A percentile compares a stretch with the other conserved stretches of the same genome.
These are phyloP conservation scores for Lucilia cuprina DNA, from an alignment of 1,140 invertebrate genomes.

Conservation along the genomic window DNA sequence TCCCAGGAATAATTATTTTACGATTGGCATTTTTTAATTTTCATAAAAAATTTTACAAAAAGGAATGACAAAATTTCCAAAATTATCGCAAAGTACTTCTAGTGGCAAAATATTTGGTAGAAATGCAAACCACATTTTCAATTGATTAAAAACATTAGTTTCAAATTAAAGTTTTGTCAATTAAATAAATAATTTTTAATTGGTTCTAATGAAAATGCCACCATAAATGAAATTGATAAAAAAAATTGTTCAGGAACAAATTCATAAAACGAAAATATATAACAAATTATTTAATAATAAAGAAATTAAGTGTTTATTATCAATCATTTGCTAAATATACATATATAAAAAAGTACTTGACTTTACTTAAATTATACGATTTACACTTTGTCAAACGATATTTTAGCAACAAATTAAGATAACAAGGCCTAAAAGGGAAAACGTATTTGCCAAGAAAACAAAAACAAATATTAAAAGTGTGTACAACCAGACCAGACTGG, in stretches of 20 bases:
- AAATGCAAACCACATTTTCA: no score
- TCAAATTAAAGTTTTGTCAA: neutral
- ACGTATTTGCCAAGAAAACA: neutral
- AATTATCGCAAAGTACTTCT: no score
- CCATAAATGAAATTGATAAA: neutral
- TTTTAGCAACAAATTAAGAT: slow-evolving; percentile 3
- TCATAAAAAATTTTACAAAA: no score
- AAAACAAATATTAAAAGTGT: neutral
- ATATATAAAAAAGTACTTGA: neutral
- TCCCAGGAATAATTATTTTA: no score
- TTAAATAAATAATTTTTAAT: neutral
- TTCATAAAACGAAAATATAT: neutral
- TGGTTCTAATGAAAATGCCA: neutral
- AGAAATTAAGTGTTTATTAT: neutral
- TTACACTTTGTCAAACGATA: neutral
- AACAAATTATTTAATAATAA: no score
- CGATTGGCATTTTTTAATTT: no score
- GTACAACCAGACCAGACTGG: no score
- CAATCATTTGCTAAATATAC: neutral
- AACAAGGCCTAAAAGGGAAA: neutral
- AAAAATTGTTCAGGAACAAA: neutral
- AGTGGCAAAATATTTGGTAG: no score
- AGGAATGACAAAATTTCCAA: no score
- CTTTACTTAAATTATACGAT: neutral
- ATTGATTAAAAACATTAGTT: no score